Base-by-base conservation (phyloP, 2,113 vertebrate species). In the Albula goreensis region DNA sequence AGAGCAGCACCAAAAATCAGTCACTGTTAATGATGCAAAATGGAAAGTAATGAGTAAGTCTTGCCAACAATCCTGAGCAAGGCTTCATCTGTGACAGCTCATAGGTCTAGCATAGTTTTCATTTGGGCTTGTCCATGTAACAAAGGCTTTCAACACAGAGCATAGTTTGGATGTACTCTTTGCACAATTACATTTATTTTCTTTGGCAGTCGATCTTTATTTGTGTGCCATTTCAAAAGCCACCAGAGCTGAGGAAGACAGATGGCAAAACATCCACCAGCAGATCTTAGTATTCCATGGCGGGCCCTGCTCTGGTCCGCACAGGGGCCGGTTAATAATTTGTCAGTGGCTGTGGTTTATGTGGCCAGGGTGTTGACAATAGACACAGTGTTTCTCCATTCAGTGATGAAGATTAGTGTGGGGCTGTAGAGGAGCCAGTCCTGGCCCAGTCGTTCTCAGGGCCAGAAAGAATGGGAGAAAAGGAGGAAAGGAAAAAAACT, bases 401-500 rank as follows among this genome's bases (percentile, higher is more conserved):
- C 85, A 86, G 66, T 57, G 85, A 86, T 86, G 85, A 82, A 83
- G 85, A 86, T 86, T 86, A 86, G 66, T 86, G 85, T 78, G 85
- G 85, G 70, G 60, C 80, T 86, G 80, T 49, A 56, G 70, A 66
- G 50, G 52, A 78, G 81, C 66, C 85, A 86, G 85, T 83, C 81
- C 85, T 83, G 85, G 22, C 70, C 80, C 50, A 82, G 81, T 56
- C 80, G 57, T 77, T 86, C 81, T 52, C 66, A 60, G 57, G 53
- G 84, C 77, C 8, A 31, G 63, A 50, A 80, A 66, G 50, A 86
- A 63, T 50, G 77, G n/a, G 53, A 63, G 74, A 50, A 50, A 56
- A 48, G 51, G 25, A 12, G 63, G 25, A 17, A 31, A 50, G 52
- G 50, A 51, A 78, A 56, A 19, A 31, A 79, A 85, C 25, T 4